Conservation (phyloP, 1,140 invertebrate species). For the Drosophila takahashii region DNA sequence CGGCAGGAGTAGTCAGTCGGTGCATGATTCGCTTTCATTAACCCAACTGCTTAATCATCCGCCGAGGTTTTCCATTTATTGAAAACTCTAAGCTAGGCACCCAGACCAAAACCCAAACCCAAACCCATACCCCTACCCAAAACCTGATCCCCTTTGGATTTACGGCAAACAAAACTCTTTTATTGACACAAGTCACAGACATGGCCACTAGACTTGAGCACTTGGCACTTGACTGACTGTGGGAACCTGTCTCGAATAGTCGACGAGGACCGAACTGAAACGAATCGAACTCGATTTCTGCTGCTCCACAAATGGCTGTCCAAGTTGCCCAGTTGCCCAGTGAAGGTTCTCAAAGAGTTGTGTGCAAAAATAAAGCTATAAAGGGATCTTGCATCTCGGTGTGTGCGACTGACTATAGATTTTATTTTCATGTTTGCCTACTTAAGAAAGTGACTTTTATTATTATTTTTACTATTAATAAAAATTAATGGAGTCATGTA, state of each 20-base stretch:
- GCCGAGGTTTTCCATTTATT: constrained; percentile 63
- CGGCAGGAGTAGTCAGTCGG: constrained; percentile 59
- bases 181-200: constrained; percentile 75
- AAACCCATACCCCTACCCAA: background rate
- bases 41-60: constrained; percentile 79
- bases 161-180: constrained; percentile 51
- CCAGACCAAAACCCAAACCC: constrained; percentile 1
- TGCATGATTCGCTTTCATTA: constrained; percentile 82
- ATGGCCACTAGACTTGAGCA: constrained; percentile 43
- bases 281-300: constrained; percentile 1
- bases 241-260: constrained; percentile 55
- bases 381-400: constrained; percentile 2
- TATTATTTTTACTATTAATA: background rate
- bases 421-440: background rate
- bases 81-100: constrained; percentile 37
- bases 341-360: constrained; percentile 8
- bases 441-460: background rate
- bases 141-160: background rate
- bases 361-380: background rate
- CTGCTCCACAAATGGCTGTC: constrained; percentile 20
- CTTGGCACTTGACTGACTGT: constrained; percentile 61
- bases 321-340: background rate
- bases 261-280: constrained; percentile 7
- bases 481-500: background rate
- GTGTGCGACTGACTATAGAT: background rate